These are phyloP conservation scores for Phalanger gymnotis DNA, from an alignment of 2,797 vertebrate genomes.

Conservation along the genomic window DNA sequence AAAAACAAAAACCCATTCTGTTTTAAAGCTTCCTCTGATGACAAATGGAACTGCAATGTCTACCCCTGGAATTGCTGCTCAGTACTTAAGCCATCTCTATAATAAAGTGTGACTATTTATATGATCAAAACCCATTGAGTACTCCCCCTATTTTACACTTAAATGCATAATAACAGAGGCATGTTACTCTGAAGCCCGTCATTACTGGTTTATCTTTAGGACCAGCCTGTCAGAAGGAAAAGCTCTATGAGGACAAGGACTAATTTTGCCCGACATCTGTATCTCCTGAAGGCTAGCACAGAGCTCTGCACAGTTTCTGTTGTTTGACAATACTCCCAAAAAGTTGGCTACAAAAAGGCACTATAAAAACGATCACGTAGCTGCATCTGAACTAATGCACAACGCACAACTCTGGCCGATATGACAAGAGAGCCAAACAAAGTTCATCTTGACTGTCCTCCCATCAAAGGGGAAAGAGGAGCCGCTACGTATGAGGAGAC, in stretches of 20 bases:
- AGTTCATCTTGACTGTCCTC: slow-evolving; percentile 43
- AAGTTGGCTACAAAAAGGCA: neutral
- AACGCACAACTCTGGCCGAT: slow-evolving; percentile 33
- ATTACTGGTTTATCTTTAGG: neutral
- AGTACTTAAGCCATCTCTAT: slow-evolving; percentile 74
- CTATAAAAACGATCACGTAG: neutral
- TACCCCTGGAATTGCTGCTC: slow-evolving; percentile 71
- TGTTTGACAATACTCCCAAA: neutral
- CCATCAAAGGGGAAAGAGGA: neutral
- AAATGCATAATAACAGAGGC: slow-evolving; percentile 64
- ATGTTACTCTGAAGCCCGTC: slow-evolving; percentile 49
- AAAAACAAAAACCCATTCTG: slow-evolving; percentile 61
- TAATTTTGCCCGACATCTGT: neutral
- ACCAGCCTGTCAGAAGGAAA: neutral
- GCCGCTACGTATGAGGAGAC: neutral
- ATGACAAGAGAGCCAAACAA: slow-evolving; percentile 46
- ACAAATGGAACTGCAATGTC: slow-evolving; percentile 67
- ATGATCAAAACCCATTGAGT: slow-evolving; percentile 74
- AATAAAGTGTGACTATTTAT: slow-evolving; percentile 74
- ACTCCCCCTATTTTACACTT: slow-evolving; percentile 73
- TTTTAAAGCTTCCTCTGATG: slow-evolving; percentile 70
- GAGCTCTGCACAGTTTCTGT: neutral
- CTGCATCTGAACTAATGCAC: slow-evolving; percentile 55
- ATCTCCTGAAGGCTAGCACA: neutral
- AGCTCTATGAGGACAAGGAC: neutral